Evolutionary conservation across 2,113 vertebrate genomes (phyloP).

Genomic region (Motacilla tschutschensis): DNA sequence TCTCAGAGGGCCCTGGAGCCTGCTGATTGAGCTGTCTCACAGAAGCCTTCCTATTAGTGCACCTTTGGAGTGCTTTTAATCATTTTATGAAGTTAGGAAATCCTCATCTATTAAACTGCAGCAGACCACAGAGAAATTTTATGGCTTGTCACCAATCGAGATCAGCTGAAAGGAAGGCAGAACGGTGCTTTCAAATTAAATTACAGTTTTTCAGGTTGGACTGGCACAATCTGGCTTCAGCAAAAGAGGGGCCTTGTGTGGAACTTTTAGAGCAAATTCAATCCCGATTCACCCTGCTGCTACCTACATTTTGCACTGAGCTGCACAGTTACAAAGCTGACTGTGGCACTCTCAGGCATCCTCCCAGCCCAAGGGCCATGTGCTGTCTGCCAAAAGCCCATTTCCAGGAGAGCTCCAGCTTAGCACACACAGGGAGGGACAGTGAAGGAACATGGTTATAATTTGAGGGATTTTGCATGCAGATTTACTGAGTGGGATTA

Average conservation of each 20-base stretch:
- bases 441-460: background rate
- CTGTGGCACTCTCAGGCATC: background rate
- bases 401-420: background rate
- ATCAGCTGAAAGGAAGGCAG: conserved; percentile 33
- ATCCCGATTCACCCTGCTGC: background rate
- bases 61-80: conserved; percentile 26
- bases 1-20: background rate
- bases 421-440: background rate
- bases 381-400: background rate
- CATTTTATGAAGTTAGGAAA: conserved; percentile 42
- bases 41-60: background rate
- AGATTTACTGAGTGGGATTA: background rate
- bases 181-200: conserved; percentile 54
- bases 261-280: conserved; percentile 16
- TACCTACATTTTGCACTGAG: conserved; percentile 9
- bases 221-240: conserved; percentile 48
- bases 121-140: conserved; percentile 34
- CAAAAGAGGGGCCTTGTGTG: conserved; percentile 5
- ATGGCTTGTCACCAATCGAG: conserved; percentile 5
- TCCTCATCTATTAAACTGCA: conserved; percentile 35
- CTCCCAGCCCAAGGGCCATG: background rate
- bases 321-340: conserved; percentile 8
- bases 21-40: conserved; percentile 13
- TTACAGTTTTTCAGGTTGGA: conserved; percentile 46
- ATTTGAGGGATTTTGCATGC: background rate